A percentile compares a stretch with the other conserved stretches of the same genome.
Evolutionary conservation across 2,888 invertebrate species (phyloP).

Genomic region (Epicampocera succincta): DNA sequence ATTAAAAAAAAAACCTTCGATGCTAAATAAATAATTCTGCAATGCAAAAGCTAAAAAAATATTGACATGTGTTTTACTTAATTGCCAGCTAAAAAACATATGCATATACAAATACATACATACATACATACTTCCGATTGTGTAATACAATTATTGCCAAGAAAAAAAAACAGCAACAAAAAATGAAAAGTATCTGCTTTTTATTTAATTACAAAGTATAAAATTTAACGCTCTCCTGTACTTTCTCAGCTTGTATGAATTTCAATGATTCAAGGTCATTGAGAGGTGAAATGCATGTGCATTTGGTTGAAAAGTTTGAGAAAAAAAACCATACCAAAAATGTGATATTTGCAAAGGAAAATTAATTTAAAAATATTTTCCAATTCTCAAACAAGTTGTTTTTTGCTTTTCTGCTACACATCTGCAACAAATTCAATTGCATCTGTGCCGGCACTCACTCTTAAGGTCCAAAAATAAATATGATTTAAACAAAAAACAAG

Average conservation of each 20-base stretch:
- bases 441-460: slow-evolving; percentile 22
- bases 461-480: slow-evolving; percentile 40
- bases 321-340: background rate
- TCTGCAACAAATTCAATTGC: background rate
- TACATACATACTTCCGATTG: no score
- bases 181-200: background rate
- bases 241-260: background rate
- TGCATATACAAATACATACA: no score
- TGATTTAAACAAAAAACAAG: slow-evolving; percentile 18
- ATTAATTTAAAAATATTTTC: slow-evolving; percentile 12
- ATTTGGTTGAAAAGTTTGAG: slow-evolving; percentile 10
- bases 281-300: slow-evolving; percentile 32
- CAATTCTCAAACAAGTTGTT: slow-evolving; percentile 11
- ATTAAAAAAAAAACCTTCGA: background rate
- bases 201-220: slow-evolving; percentile 16
- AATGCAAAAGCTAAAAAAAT: background rate
- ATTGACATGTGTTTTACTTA: slow-evolving; percentile 3
- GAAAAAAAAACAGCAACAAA: background rate
- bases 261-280: slow-evolving; percentile 22
- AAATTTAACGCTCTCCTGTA: slow-evolving; percentile 11
- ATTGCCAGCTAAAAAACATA: background rate
- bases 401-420: slow-evolving; percentile 7
- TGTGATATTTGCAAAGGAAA: slow-evolving; percentile 4
- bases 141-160: background rate
- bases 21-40: background rate